Conservation (phyloP, 1,140 invertebrate species). For the Drosophila pachea region DNA sequence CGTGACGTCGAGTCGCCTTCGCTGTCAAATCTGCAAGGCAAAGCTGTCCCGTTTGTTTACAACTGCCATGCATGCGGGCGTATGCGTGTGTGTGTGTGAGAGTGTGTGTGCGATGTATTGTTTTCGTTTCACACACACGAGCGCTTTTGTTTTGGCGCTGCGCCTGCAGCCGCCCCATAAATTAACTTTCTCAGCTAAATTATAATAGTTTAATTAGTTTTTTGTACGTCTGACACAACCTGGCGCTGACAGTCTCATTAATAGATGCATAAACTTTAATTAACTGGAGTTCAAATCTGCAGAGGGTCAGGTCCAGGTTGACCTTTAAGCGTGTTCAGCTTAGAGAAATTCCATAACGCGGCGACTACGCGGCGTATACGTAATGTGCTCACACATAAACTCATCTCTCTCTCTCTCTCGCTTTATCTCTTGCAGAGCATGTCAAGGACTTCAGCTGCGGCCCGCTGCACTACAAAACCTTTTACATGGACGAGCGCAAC, state of each 20-base stretch:
- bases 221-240: conserved; percentile 37
- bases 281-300: conserved; percentile 37
- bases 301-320: neutral
- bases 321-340: neutral
- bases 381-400: conserved; percentile 3
- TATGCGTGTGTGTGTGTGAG: conserved; percentile 16
- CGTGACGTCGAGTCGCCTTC: conserved; percentile 53
- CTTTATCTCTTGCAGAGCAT: conserved; percentile 86
- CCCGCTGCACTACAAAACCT: conserved; percentile 89
- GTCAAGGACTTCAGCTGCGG: conserved; percentile 91
- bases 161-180: conserved; percentile 53
- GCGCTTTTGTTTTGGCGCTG: conserved; percentile 25
- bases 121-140: conserved; percentile 7
- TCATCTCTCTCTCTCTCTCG: conserved; percentile 9
- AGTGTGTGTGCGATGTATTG: conserved; percentile 18
- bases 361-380: conserved; percentile 29
- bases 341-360: neutral
- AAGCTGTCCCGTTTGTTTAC: conserved; percentile 53
- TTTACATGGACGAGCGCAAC: conserved; percentile 87
- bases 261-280: conserved; percentile 63
- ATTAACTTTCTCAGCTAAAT: conserved; percentile 69
- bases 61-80: conserved; percentile 4
- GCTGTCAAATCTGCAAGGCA: conserved; percentile 63
- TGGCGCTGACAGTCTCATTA: conserved; percentile 68
- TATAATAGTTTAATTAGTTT: conserved; percentile 77